Conservation (phyloP, 2,888 invertebrate species). For the Cybosia mesomella region DNA sequence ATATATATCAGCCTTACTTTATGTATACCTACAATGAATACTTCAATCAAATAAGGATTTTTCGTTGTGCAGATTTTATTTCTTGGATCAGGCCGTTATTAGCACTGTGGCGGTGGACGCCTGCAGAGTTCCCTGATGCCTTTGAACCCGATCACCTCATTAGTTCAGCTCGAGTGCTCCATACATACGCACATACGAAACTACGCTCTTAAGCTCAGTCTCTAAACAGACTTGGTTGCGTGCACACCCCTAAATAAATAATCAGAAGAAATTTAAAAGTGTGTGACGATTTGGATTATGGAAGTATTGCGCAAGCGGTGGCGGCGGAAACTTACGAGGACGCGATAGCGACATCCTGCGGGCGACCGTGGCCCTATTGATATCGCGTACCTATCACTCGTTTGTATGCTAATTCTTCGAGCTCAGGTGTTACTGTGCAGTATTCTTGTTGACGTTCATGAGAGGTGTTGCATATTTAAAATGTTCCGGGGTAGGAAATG, state of each 20-base stretch:
- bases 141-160: slow-evolving; percentile 85
- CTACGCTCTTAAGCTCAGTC: slow-evolving; percentile 77
- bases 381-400: slow-evolving; percentile 72
- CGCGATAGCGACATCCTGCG: slow-evolving; percentile 82
- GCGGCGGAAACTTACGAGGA: slow-evolving; percentile 77
- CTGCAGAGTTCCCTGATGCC: slow-evolving; percentile 73
- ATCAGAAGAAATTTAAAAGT: slow-evolving; percentile 59
- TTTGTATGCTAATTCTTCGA: slow-evolving; percentile 79
- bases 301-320: slow-evolving; percentile 75
- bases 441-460: slow-evolving; percentile 62
- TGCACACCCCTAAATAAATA: slow-evolving; percentile 69
- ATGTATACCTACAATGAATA: slow-evolving; percentile 20
- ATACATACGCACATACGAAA: slow-evolving; percentile 70
- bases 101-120: slow-evolving; percentile 72
- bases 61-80: slow-evolving; percentile 23
- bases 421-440: slow-evolving; percentile 73
- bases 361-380: slow-evolving; percentile 85
- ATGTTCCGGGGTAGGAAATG: slow-evolving; percentile 79
- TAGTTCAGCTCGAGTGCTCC: slow-evolving; percentile 79
- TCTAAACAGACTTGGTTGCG: slow-evolving; percentile 74
- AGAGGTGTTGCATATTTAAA: slow-evolving; percentile 60
- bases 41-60: slow-evolving; percentile 1
- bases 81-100: slow-evolving; percentile 52
- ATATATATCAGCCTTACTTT: slow-evolving; percentile 21
- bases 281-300: slow-evolving; percentile 52